phyloP scores from a whole-genome alignment of 2,797 vertebrate species.

The Rhabdomys pumilio region DNA sequence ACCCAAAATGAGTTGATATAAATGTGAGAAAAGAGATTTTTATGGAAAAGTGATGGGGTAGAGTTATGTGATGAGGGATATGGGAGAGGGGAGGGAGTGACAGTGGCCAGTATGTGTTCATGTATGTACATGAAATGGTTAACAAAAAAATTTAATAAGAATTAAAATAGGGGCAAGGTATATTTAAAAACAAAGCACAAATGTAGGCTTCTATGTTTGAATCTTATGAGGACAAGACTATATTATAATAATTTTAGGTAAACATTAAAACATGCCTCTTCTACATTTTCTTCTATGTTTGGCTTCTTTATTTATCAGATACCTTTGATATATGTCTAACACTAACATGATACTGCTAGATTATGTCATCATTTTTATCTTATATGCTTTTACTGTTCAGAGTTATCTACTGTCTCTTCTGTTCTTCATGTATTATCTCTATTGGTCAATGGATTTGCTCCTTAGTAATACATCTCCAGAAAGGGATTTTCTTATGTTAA shows the following conservation, averaged over 20 bases:
- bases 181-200: not conserved
- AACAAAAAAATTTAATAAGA: not conserved
- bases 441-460: not conserved
- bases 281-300: not conserved
- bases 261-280: not conserved
- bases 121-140: not conserved
- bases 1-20: not conserved
- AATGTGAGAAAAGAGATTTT: not conserved
- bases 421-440: not conserved
- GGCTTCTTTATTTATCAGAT: not conserved
- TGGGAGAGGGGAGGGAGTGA: not conserved
- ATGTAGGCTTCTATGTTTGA: not conserved
- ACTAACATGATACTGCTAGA: not conserved
- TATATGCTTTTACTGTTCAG: not conserved
- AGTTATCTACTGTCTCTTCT: not conserved
- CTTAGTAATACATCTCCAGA: not conserved
- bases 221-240: not conserved
- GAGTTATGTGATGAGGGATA: not conserved
- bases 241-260: not conserved
- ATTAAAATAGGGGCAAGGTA: not conserved
- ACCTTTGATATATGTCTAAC: not conserved
- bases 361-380: not conserved
- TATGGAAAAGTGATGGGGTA: not conserved
- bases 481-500: conserved; percentile 25
- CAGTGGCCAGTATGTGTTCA: not conserved